Base-by-base conservation (phyloP, 2,888 invertebrate genomes). In the Diarsia dahlii region DNA sequence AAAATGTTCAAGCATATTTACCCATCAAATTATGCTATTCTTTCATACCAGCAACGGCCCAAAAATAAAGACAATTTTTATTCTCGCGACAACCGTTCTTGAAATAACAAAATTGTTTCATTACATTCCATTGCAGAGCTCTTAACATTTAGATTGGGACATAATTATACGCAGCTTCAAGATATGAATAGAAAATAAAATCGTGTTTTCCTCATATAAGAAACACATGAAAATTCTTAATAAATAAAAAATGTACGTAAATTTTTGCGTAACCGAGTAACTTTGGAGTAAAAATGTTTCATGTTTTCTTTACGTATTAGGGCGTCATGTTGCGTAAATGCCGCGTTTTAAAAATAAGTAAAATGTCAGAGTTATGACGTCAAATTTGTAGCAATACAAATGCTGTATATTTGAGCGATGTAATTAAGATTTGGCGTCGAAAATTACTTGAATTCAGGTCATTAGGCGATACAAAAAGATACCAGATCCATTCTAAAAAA, bases 151-250 rank as follows among this genome's bases (percentile, higher is more conserved):
- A 64, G 45, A 80, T 74, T 78, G 69, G 58, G 65, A 74, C 52
- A 72, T 72, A 74, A 78, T 84, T 76, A 75, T 74, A 20, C 58
- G 62, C n/a, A 60, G 28, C 72, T 74, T 71, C 45, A 65, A 81
- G 84, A 86, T 45, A 75, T 69, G 76, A 74, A 67, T 62, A 74
- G 46, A 63, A 65, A 72, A 82, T 80, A 73, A 73, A 73, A 76
- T 76, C 56, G 68, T 71, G 65, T 85, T 78, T 74, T 71, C 54
- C 78, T 81, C 62, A 18, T 68, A 58, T 5, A 69, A 63, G 54
- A 64, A 65, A 34, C 48, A 50, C 60, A 71, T 62, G 64, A 71
- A 78, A 39, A 56, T 34, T 58, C 65, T 76, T 74, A 69, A 78
- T 84, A 75, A 79, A 81, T 74, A 65, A 63, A 68, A 81, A 82